Percentiles rank a stretch among this genome's conserved stretches.
Conservation (phyloP, 2,113 vertebrate species). For the Neoarius graeffei region DNA sequence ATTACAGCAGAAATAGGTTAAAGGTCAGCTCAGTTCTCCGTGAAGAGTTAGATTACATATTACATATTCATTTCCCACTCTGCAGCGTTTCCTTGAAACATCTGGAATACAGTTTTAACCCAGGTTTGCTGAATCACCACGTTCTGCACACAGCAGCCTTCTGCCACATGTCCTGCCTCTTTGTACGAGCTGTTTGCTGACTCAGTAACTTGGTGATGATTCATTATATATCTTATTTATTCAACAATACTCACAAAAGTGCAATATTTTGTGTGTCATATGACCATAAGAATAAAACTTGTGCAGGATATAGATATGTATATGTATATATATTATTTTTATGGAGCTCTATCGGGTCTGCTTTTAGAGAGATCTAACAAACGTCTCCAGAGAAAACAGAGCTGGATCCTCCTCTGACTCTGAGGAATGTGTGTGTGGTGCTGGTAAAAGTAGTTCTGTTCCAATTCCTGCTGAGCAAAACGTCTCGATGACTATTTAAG, state of each 20-base stretch:
- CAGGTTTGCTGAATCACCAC: not conserved
- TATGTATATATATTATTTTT: not conserved
- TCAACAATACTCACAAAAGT: no score
- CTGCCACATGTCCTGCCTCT: conserved; percentile 47
- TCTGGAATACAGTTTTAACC: not conserved
- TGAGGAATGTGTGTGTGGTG: not conserved
- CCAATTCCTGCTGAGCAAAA: not conserved
- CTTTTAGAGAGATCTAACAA: not conserved
- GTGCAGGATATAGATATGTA: not conserved
- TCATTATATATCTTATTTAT: not conserved
- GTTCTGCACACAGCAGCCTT: not conserved
- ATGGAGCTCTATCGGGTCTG: not conserved
- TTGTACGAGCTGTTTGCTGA: conserved; percentile 29
- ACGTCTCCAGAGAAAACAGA: not conserved
- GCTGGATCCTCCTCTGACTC: not conserved
- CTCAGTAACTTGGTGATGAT: not conserved
- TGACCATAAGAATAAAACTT: not conserved
- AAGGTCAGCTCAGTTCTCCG: no score
- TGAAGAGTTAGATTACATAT: not conserved
- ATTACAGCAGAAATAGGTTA: not conserved
- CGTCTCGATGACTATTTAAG: not conserved
- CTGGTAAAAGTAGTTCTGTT: not conserved
- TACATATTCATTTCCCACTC: not conserved
- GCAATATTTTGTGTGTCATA: no score
- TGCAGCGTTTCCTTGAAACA: not conserved